Evolutionary conservation across 2,888 invertebrate genomes (phyloP).

Genomic region (Leptura quadrifasciata): DNA sequence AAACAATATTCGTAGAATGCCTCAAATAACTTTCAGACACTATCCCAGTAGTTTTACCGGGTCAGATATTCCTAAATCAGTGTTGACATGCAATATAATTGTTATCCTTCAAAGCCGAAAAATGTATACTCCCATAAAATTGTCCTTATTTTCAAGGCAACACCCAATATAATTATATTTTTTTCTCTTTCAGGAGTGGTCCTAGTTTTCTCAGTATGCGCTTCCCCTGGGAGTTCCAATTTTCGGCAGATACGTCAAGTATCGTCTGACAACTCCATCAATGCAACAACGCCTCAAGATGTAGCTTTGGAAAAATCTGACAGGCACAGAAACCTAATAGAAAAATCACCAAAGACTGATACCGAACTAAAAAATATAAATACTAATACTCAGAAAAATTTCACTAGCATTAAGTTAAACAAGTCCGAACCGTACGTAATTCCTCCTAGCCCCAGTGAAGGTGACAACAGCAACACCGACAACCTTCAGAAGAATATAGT

Average conservation of each 20-base stretch:
- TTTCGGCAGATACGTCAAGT: constrained; percentile 13
- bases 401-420: constrained; percentile 31
- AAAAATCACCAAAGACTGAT: constrained; percentile 68
- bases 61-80: too few relatives aligned
- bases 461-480: not conserved
- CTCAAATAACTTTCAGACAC: too few relatives aligned
- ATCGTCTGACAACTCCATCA: constrained; percentile 21
- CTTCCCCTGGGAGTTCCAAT: constrained; percentile 10
- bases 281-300: constrained; percentile 48
- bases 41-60: too few relatives aligned
- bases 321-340: constrained; percentile 57
- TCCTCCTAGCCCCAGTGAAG: not conserved
- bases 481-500: not conserved
- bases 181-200: constrained; percentile 62
- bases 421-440: not conserved
- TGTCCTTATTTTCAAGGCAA: not conserved
- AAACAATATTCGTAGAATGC: too few relatives aligned
- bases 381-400: constrained; percentile 46
- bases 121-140: too few relatives aligned
- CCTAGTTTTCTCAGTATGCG: constrained; percentile 59
- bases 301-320: constrained; percentile 51
- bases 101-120: too few relatives aligned
- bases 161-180: not conserved
- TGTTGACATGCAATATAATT: too few relatives aligned
- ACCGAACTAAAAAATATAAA: constrained; percentile 50